Percentiles rank a stretch among this genome's conserved stretches.
These are phyloP conservation scores for Drepana arcuata DNA, from an alignment of 1,140 invertebrate genomes.

Conservation along the genomic window DNA sequence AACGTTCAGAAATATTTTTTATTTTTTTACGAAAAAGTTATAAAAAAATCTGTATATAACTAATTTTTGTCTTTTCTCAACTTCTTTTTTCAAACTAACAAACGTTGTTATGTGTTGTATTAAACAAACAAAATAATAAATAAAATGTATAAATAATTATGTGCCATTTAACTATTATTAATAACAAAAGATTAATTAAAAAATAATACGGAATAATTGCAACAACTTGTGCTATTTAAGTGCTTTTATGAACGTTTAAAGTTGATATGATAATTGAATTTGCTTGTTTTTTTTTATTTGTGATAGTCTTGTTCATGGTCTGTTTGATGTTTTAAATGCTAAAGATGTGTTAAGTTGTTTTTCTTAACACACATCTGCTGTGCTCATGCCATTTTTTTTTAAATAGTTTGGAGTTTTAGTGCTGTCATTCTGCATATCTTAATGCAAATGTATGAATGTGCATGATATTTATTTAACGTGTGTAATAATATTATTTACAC, in stretches of 20 bases:
- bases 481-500: too few relatives aligned
- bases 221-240: slow-evolving; percentile 54
- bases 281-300: slow-evolving; percentile 55
- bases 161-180: slow-evolving; percentile 52
- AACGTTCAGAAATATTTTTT: too few relatives aligned
- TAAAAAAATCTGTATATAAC: slow-evolving; percentile 53
- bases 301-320: too few relatives aligned
- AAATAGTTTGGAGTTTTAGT: too few relatives aligned
- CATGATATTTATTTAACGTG: too few relatives aligned
- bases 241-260: slow-evolving; percentile 58
- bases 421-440: too few relatives aligned
- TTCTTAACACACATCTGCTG: too few relatives aligned
- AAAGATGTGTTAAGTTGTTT: too few relatives aligned
- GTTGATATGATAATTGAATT: slow-evolving; percentile 63
- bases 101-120: slow-evolving; percentile 45
- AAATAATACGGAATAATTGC: too few relatives aligned
- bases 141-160: slow-evolving; percentile 42
- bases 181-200: slow-evolving; percentile 24
- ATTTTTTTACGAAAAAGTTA: slow-evolving; percentile 14
- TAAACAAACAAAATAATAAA: slow-evolving; percentile 35
- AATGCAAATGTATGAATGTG: too few relatives aligned
- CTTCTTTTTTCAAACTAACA: slow-evolving; percentile 31
- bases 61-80: slow-evolving; percentile 27
- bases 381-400: too few relatives aligned
- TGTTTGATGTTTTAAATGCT: too few relatives aligned